Base-by-base conservation (phyloP, 2,888 invertebrate genomes). In the Prosopocoilus inquinatus region DNA sequence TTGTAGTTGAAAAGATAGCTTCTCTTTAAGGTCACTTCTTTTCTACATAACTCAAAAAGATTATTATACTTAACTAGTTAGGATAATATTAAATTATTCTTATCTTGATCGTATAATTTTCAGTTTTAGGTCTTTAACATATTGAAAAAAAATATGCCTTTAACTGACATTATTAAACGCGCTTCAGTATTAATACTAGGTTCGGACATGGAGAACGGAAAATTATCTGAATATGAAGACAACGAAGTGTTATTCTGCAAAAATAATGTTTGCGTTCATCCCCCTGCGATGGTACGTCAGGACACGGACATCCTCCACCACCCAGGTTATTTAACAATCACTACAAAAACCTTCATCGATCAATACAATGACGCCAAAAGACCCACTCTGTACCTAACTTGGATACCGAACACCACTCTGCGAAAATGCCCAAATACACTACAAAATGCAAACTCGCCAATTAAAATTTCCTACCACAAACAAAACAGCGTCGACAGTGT, bases 231-330 rank as follows among this genome's bases (percentile, higher is more conserved):
- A 70, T 91, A 90, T 71, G 88, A 89, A 73, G 90, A 92, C 77
- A 91, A 91, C 70, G 92, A 92, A 80, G 86, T 90, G 57, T 79
- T 92, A 47, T 92, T 91, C 76, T 91, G 92, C 78, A 97, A 96
- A 80, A 97, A 97, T 76, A 96, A 97, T 78, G 95, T 97, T 34
- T 97, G 96, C 76, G 96, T 97, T 44, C 96, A 97, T 80, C 95
- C 96, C 4, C 93, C 94, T 46, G 89, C 91, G 0, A 83, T 90
- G 58, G 84, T 91, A 49, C 84, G 93, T 47, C 89, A 90, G 66
- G 90, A 90, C 67, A 84, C 89, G 50, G 94, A 94, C 64, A 85
- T 91, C 32, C 82, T 92, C 0, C 96, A 96, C 71, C 91, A 94
- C 77, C 96, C 96, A 2, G 96, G 89, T 0, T 97, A 97, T 74